Base-by-base conservation (phyloP, 2,113 vertebrate genomes). In the Larimichthys polyactis region DNA sequence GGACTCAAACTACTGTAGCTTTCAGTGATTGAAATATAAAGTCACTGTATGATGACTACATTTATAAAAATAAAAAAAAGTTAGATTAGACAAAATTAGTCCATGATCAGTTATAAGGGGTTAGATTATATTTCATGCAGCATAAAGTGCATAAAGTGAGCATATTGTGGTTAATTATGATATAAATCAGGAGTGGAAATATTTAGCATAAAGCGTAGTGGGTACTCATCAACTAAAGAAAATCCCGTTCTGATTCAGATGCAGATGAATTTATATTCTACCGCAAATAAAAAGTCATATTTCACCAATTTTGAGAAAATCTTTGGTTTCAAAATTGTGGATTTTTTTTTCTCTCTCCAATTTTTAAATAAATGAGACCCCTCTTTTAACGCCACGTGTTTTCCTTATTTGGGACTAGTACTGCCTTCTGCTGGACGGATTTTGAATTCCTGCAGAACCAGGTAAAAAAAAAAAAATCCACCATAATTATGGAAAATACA, bases 361-460 rank as follows among this genome's bases (percentile, higher is more conserved):
- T 24, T 44, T 71, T 43, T 15, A 44, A 52, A 62, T 52, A 15
- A 3, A 22, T 6, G 6, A 36, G 22, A 69, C 9, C 0, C 0
- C 20, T 17, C 49, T 19, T 2, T n/a, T 6, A 14, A 49, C 4
- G 0, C 40, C 22, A n/a, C 14, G 9, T 6, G 10, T 43, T 27
- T n/a, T 29, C 46, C 4, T 66, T 27, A 32, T 14, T 65, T 9
- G 65, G 54, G 66, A 36, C 48, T 43, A 43, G 40, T 4, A 74
- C 64, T 74, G 69, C 78, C 81, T 81, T 81, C 81, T 81, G 43
- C 68, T 87, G 73, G 73, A 69, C 4, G 8, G 54, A 65, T 32
- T 44, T 55, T 15, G 4, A 63, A 65, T 80, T 77, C 58, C 58
- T 77, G 51, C 54, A 60, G n/a, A 67, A 1, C 5, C n/a, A 32